Evolutionary conservation across 2,888 invertebrate genomes (phyloP).

Genomic region (Pseudococcus longispinus): DNA sequence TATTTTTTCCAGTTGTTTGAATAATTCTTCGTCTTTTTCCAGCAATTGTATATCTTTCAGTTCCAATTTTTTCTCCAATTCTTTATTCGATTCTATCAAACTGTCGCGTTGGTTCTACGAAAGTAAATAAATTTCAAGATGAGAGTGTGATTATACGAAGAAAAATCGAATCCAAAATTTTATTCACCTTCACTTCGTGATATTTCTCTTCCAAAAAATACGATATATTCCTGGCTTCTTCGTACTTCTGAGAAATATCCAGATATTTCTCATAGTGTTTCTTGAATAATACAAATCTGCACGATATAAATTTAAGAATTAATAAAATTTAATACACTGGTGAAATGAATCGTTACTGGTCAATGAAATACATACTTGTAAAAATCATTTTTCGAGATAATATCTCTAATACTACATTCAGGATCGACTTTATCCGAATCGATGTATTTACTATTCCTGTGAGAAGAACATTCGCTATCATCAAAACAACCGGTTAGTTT

Average conservation of each 20-base stretch:
- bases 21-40: constrained; percentile 71
- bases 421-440: constrained; percentile 68
- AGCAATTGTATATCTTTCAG: constrained; percentile 67
- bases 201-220: constrained; percentile 72
- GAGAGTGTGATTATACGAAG: background rate
- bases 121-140: background rate
- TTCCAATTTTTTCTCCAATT: constrained; percentile 67
- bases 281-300: constrained; percentile 71
- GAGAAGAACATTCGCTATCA: constrained; percentile 62
- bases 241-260: constrained; percentile 69
- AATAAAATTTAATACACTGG: background rate
- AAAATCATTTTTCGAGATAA: constrained; percentile 71
- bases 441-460: constrained; percentile 61
- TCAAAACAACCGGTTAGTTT: constrained; percentile 61
- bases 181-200: constrained; percentile 70
- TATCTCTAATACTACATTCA: constrained; percentile 71
- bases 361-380: constrained; percentile 65
- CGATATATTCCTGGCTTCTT: constrained; percentile 69
- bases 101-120: constrained; percentile 69
- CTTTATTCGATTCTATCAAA: constrained; percentile 66
- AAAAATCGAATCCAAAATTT: background rate
- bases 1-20: constrained; percentile 69
- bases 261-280: constrained; percentile 71
- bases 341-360: background rate
- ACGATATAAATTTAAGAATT: constrained; percentile 57